A percentile compares a stretch with the other conserved stretches of the same genome.
Conservation (phyloP, 2,113 vertebrate genomes). For the Rhabdomys dilectus region DNA sequence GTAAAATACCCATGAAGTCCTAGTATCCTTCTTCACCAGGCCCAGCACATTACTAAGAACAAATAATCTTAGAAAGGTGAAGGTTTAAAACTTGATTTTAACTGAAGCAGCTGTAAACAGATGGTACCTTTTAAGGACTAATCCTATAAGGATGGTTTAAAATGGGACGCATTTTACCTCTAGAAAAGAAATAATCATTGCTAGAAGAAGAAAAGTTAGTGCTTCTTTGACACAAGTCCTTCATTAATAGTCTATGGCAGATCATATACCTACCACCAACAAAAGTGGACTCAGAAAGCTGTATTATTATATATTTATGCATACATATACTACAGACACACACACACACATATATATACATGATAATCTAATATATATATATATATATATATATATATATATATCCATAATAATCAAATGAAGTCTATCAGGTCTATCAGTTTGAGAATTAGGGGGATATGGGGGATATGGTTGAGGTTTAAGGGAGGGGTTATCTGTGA, state of each 20-base stretch:
- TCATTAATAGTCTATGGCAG: neutral
- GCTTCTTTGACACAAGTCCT: neutral
- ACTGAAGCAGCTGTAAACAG: neutral
- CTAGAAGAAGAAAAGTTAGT: neutral
- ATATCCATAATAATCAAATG: neutral
- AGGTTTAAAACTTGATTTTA: neutral
- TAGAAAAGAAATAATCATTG: neutral
- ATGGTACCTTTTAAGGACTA: neutral
- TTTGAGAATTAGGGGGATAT: neutral
- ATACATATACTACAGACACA: neutral
- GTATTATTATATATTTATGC: neutral
- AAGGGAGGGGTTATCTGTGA: neutral
- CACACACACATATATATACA: neutral
- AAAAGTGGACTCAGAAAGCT: neutral
- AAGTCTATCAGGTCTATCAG: neutral
- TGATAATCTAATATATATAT: neutral
- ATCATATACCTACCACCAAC: neutral
- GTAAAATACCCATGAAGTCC: neutral
- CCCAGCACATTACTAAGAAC: neutral
- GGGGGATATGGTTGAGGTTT: neutral
- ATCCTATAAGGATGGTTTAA: neutral
- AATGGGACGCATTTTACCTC: neutral
- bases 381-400: no score
- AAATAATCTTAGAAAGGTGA: neutral
- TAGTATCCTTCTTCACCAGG: neutral